Base-by-base conservation (phyloP, 1,140 invertebrate species). In the Probaryconus sp. region DNA sequence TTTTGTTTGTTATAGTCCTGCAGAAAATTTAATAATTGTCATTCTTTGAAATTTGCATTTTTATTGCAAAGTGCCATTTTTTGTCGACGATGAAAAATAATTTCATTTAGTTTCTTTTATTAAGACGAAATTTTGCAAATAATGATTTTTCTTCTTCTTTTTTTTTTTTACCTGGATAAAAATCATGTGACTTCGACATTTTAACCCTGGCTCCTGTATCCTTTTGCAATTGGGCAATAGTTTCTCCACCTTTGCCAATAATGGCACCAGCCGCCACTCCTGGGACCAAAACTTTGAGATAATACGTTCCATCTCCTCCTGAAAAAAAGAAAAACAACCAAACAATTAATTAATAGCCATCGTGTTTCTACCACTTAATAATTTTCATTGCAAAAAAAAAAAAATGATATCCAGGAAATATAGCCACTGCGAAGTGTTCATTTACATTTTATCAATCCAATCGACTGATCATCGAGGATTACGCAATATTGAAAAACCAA, bases 161-260 rank as follows among this genome's bases (percentile, higher is more conserved):
- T n/a, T n/a, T n/a, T 28, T 28, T 86, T 89, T 89, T 89, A 97
- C 97, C 97, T 90, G 97, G 97, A 91, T 98, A 98, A 88, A 97
- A 98, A 87, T 98, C 97, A 85, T 97, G 96, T 10, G 96, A 96
- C 89, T 98, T 99, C 65, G 97, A 98, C 97, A 99, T 98, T 91
- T 98, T 98, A 58, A 99, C 95, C 77, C 95, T 91, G 72, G 97
- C 96, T 79, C 95, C 95, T 30, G 96, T 95, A 84, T 98, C 96
- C 87, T 97, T 97, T 88, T 99, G 97, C 77, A 98, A 89, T 84
- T 98, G 95, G 75, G 96, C 97, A 88, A 99, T 98, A 16, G 97
- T 98, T 87, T 98, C 97, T 58, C 97, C 97, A 10, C 97, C 97
- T 89, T 98, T 98, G 69, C 97, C 97, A 85, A 99, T 98, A 85